Evolutionary conservation across 2,797 vertebrate genomes (phyloP).

Genomic region (Rhinichthys osculus): DNA sequence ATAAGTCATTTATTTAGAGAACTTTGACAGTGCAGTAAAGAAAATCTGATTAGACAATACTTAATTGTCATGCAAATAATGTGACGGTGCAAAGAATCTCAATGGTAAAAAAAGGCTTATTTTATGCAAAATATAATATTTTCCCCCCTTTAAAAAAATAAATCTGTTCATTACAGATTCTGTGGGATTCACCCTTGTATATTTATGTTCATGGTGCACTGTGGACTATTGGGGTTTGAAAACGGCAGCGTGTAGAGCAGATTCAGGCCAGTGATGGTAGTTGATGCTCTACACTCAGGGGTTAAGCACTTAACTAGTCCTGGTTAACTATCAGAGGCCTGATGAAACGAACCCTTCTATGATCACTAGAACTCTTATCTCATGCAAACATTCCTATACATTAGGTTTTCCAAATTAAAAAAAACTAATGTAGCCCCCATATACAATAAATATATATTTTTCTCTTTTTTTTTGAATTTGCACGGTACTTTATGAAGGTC

Average conservation of each 20-base stretch:
- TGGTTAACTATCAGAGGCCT: conserved; percentile 53
- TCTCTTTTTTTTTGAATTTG: neutral
- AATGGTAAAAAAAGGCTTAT: neutral
- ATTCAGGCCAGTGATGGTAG: conserved; percentile 44
- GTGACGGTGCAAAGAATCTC: neutral
- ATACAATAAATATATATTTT: neutral
- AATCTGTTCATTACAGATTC: neutral
- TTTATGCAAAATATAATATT: neutral
- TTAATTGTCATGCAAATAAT: neutral
- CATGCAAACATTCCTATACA: conserved; percentile 14
- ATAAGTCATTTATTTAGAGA: neutral
- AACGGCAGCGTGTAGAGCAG: neutral
- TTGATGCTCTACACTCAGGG: conserved; percentile 25
- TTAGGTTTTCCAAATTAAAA: conserved; percentile 7
- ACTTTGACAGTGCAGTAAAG: neutral
- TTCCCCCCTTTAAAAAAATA: neutral
- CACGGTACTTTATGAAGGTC: conserved; percentile 7
- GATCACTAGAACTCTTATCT: neutral
- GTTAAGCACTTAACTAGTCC: neutral
- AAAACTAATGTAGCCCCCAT: neutral
- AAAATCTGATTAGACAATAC: neutral
- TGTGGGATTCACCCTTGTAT: conserved; percentile 10
- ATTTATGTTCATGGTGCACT: conserved; percentile 10
- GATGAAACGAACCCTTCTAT: neutral
- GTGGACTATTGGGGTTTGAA: conserved; percentile 10